Evolutionary conservation across 2,888 invertebrate genomes (phyloP).

Genomic region (Lucinisca nassula): DNA sequence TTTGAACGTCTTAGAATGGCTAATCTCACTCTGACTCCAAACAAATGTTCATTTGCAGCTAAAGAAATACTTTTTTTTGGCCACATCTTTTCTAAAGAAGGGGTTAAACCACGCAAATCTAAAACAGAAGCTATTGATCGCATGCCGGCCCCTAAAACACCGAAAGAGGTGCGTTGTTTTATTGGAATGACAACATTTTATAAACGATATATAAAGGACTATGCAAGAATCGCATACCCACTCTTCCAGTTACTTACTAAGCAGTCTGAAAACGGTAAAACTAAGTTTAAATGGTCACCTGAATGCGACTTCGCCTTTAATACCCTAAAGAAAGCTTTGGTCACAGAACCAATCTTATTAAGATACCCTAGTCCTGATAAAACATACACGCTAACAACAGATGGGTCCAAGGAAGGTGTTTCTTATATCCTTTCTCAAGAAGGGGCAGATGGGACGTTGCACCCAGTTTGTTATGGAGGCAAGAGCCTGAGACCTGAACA

Average conservation of each 20-base stretch:
- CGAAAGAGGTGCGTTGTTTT: slow-evolving; percentile 36
- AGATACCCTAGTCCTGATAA: slow-evolving; percentile 1
- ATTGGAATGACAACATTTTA: slow-evolving; percentile 58
- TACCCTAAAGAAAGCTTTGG: too few relatives aligned
- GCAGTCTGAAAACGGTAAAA: too few relatives aligned
- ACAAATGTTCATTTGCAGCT: neutral
- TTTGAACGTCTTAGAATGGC: neutral
- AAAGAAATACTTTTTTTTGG: neutral
- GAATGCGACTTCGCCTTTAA: too few relatives aligned
- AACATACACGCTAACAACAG: neutral
- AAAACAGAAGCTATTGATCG: slow-evolving; percentile 32
- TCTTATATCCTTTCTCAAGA: neutral
- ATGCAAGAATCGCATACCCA: slow-evolving; percentile 13
- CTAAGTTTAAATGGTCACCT: too few relatives aligned
- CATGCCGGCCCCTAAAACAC: slow-evolving; percentile 33
- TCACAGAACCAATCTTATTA: too few relatives aligned
- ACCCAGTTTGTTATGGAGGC: neutral
- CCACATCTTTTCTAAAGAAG: neutral
- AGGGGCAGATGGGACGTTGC: neutral
- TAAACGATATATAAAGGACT: slow-evolving; percentile 30
- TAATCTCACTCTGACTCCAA: neutral
- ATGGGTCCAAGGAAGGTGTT: neutral
- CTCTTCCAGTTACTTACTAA: too few relatives aligned
- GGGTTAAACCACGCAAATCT: neutral
- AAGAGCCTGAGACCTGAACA: neutral